Base-by-base conservation (phyloP, 2,797 vertebrate species). In the Lerista edwardsae region DNA sequence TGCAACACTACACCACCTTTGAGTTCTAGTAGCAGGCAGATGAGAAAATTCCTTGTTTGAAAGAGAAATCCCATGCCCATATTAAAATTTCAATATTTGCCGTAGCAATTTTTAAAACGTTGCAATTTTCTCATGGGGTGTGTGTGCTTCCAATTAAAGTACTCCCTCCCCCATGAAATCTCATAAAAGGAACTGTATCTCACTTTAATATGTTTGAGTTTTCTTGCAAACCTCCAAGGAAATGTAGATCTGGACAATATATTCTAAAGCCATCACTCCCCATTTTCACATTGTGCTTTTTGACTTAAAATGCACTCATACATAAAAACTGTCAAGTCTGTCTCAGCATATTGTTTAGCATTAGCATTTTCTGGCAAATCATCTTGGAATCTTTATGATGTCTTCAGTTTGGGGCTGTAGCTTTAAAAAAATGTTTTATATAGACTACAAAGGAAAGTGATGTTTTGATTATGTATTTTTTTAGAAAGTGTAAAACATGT, bases 341-440 rank as follows among this genome's bases (percentile, higher is more conserved):
- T 55, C 51, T 68, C 84, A 88, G 19, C 11, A 41, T 55, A 79
- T 79, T 55, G 79, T 7, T 77, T 82, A 79, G 51, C 81, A 9
- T 29, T 68, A 25, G 68, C 68, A 87, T 67, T 57, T 57, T 86
- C 41, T 74, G 68, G 41, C 2, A 31, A n/a, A 75, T 73, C 69
- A 65, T 69, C 59, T 62, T 39, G 72, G 12, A 36, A 23, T 79
- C 47, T 65, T 78, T 71, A 2, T 64, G 62, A n/a, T 55, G 59
- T 61, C 69, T 73, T 72, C 36, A 34, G 89, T 74, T 3, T 51
- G 31, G 71, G 72, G 31, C 14, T 29, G 59, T 2, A 85, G 84
- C 29, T 51, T 67, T 31, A 75, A 44, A 41, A 84, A 86, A 80
- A 19, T 39, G 77, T 62, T 88, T 86, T 72, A 61, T 41, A 44